These are phyloP conservation scores for Podarcis lilfordi DNA, from an alignment of 2,797 vertebrate species.

Conservation along the genomic window DNA sequence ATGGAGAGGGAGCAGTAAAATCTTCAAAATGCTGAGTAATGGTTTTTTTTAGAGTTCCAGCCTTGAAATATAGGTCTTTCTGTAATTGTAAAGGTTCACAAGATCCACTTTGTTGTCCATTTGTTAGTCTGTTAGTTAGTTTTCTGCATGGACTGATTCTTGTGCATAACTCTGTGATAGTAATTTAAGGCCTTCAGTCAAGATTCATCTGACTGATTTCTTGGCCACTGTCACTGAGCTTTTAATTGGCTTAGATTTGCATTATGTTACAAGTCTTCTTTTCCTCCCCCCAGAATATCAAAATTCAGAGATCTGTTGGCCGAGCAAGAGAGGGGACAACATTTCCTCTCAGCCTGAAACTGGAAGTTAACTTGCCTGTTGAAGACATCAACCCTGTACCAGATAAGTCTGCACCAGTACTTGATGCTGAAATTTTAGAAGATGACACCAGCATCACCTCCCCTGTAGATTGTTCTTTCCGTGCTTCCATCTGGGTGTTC, in stretches of 20 bases:
- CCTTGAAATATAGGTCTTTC: too few species aligned
- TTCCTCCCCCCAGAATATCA: slow-evolving; percentile 79
- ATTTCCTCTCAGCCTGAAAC: slow-evolving; percentile 88
- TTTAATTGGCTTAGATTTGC: background rate
- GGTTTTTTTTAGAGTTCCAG: too few species aligned
- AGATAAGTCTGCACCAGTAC: slow-evolving; percentile 17
- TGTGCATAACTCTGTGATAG: background rate
- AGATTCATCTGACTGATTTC: background rate
- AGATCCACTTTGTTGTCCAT: too few species aligned
- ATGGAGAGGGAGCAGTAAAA: too few species aligned
- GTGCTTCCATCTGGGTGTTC: slow-evolving; percentile 86
- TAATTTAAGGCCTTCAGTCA: background rate
- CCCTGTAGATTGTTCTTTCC: slow-evolving; percentile 73
- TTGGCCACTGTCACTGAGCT: background rate
- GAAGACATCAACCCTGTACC: slow-evolving; percentile 58
- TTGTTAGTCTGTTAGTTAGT: too few species aligned
- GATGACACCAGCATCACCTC: slow-evolving; percentile 3
- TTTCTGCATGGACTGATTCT: background rate
- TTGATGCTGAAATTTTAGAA: background rate
- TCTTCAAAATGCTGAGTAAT: too few species aligned
- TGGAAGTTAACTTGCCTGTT: slow-evolving; percentile 74
- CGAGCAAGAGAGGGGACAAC: slow-evolving; percentile 77
- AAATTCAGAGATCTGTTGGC: slow-evolving; percentile 85
- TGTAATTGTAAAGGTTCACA: too few species aligned
- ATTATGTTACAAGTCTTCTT: background rate